Evolutionary conservation across 1,140 invertebrate species (phyloP), one percentile per base, ranked within the genome.

Genomic region (Monochamus saltuarius): DNA sequence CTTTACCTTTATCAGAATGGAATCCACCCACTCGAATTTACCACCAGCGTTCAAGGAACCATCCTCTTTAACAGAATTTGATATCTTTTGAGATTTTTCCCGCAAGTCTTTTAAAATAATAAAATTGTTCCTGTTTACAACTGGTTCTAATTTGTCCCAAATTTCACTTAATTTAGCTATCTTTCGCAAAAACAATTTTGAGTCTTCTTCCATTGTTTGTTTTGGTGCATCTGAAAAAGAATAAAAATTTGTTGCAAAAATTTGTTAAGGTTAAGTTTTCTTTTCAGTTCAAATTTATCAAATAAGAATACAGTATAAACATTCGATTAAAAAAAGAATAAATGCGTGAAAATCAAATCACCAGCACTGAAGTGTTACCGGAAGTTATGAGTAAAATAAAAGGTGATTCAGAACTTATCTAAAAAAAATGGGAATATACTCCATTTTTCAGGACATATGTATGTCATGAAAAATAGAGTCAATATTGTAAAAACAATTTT

Each of bases 21-120:
- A 98, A 79, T 99, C 95, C 9, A 97, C 85, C 97, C 97, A 99
- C 78, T 99, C 94, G 78, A 99, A 99, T 78, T 90, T 89, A 46
- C 95, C 90, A 39, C 90, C 89, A 0, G 85, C 86, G 69, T 88
- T 89, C 7, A 91, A 77, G 38, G 84, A 84, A 34, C 83, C 80
- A 7, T 85, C 80, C 47, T 79, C 73, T 36, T 77, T 68, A 0
- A 87, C 80, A 13, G 67, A 42, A 3, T 52, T 56, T 42, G 59
- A 69, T 10, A 83, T 60, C 43, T 53, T 56, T 4, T 39, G 17
- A 13, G 56, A 60, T 50, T 60, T 66, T 67, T 37, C 53, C 50
- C 34, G 59, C 34, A 56, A 35, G 36, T 47, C 39, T 67, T 70
- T 16, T 62, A 65, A 39, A 63, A 64, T 9, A 74, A 51, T 29